Percentiles rank a stretch among this genome's conserved stretches.
These are phyloP conservation scores for Hoplodrina blanda DNA, from an alignment of 2,888 invertebrate genomes.

Conservation along the genomic window DNA sequence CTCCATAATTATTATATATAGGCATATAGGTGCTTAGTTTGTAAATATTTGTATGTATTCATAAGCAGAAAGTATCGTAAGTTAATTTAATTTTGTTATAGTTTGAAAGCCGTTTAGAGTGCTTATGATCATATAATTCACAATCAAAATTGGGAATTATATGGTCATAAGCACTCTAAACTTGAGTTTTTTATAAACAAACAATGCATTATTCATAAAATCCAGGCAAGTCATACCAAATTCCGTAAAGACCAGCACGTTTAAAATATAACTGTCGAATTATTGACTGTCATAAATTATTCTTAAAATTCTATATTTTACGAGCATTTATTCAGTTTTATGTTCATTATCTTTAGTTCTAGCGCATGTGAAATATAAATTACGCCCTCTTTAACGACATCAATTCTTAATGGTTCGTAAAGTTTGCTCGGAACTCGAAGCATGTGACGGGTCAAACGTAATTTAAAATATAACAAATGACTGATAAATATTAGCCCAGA, in stretches of 20 bases:
- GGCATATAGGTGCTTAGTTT: too few species aligned
- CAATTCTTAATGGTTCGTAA: conserved; percentile 44
- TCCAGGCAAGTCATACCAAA: neutral
- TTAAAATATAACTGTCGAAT: conserved; percentile 19
- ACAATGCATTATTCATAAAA: neutral
- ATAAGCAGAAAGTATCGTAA: too few species aligned
- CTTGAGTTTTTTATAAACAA: too few species aligned
- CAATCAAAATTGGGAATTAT: too few species aligned
- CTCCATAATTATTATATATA: too few species aligned
- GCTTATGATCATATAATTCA: too few species aligned
- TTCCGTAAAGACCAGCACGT: neutral
- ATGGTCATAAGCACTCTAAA: too few species aligned
- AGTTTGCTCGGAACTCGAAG: conserved; percentile 17
- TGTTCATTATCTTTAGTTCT: conserved; percentile 32
- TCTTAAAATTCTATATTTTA: conserved; percentile 22
- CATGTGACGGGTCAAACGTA: conserved; percentile 18
- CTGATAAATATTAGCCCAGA: conserved; percentile 10
- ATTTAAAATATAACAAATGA: conserved; percentile 19
- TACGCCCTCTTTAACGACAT: conserved; percentile 40
- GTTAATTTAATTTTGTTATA: too few species aligned
- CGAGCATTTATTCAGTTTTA: conserved; percentile 22
- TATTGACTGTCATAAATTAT: conserved; percentile 3
- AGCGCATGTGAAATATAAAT: conserved; percentile 46
- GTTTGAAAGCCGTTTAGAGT: too few species aligned
- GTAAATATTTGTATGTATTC: too few species aligned